These are phyloP conservation scores for Vimba vimba DNA, from an alignment of 2,113 vertebrate genomes.

Conservation along the genomic window DNA sequence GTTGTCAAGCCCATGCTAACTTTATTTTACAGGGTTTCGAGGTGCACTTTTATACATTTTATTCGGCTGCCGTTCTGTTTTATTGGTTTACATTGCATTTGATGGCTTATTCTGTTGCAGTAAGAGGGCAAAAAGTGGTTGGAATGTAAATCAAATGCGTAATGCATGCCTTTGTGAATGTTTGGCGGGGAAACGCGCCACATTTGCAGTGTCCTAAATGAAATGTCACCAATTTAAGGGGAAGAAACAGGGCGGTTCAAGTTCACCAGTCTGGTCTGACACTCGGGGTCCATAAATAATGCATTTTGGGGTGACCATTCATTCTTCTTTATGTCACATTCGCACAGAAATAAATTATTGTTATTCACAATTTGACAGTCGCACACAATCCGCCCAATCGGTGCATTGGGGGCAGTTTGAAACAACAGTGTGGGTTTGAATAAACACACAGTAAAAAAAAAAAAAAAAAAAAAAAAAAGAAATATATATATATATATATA, in stretches of 20 bases:
- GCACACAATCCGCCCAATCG: constrained; percentile 9
- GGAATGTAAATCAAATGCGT: constrained; percentile 15
- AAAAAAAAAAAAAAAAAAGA: too few species aligned
- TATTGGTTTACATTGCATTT: constrained; percentile 4
- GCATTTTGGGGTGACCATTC: constrained; percentile 58
- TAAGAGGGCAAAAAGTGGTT: background rate
- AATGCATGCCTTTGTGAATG: background rate
- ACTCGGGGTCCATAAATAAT: constrained; percentile 58
- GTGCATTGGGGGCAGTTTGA: constrained; percentile 10
- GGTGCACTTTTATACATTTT: background rate
- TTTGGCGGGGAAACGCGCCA: background rate
- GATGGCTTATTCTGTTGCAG: background rate
- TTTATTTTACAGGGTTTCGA: background rate
- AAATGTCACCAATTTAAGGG: constrained; percentile 63
- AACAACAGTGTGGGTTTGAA: constrained; percentile 1
- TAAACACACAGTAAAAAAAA: background rate
- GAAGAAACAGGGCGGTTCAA: constrained; percentile 22
- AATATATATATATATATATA: background rate
- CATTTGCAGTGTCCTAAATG: constrained; percentile 48
- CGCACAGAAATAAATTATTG: constrained; percentile 60
- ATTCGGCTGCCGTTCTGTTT: background rate
- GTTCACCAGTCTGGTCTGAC: constrained; percentile 51
- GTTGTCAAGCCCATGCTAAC: constrained; percentile 11
- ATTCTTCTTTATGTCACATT: constrained; percentile 58
- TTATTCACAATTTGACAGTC: constrained; percentile 59